phyloP scores from a whole-genome alignment of 2,113 vertebrate species.

The Pavo muticus region DNA sequence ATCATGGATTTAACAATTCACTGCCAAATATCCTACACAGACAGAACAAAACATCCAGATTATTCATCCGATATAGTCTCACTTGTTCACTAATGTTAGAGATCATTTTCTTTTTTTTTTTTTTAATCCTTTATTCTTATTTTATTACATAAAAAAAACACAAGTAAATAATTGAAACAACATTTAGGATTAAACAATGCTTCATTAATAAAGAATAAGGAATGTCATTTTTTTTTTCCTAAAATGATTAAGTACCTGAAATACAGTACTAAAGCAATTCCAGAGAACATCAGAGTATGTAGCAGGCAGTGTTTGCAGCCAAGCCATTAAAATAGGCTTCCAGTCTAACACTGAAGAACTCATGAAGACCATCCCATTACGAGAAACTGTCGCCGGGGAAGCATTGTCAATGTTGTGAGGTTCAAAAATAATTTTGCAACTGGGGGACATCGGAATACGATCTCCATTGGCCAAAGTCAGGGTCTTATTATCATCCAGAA shows the following conservation, averaged over 20 bases:
- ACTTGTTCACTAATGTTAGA: neutral
- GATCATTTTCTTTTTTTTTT: neutral
- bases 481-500: constrained; percentile 96
- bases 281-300: constrained; percentile 75
- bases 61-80: neutral
- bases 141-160: neutral
- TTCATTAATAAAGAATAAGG: neutral
- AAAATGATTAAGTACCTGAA: constrained; percentile 76
- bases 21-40: neutral
- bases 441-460: constrained; percentile 95
- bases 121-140: neutral
- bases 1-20: neutral
- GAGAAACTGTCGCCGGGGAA: constrained; percentile 95
- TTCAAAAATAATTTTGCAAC: constrained; percentile 95
- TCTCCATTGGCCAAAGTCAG: constrained; percentile 96
- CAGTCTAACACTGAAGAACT: constrained; percentile 94
- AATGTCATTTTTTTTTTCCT: neutral
- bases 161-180: neutral
- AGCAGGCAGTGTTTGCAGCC: constrained; percentile 75
- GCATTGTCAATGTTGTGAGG: constrained; percentile 97
- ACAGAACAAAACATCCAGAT: constrained; percentile 3
- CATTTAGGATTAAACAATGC: neutral
- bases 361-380: constrained; percentile 98
- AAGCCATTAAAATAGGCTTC: constrained; percentile 92
- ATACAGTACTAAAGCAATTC: constrained; percentile 79